These are phyloP conservation scores for Poecilia picta DNA, from an alignment of 2,797 vertebrate species.

Conservation along the genomic window DNA sequence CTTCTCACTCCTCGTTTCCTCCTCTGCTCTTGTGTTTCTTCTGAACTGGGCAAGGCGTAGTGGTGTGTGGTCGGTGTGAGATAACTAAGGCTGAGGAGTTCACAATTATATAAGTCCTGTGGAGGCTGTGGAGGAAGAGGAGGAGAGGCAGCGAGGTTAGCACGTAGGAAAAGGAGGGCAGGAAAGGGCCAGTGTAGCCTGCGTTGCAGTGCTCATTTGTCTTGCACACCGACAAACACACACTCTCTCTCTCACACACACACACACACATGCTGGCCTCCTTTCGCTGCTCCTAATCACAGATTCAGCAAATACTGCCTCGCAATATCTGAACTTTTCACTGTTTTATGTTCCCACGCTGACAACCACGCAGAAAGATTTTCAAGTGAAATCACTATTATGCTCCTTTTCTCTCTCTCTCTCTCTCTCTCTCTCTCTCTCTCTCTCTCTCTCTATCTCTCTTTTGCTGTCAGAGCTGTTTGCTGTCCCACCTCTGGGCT, in stretches of 20 bases:
- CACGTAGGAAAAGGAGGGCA: conserved; percentile 77
- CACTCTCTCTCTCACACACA: conserved; percentile 9
- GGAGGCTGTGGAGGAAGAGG: conserved; percentile 80
- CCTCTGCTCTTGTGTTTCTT: conserved; percentile 67
- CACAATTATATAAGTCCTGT: conserved; percentile 77
- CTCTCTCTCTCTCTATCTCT: not conserved
- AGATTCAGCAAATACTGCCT: conserved; percentile 55
- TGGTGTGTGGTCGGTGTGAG: conserved; percentile 77
- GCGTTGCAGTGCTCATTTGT: conserved; percentile 70
- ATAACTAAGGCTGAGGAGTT: conserved; percentile 81
- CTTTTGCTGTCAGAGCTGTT: conserved; percentile 33
- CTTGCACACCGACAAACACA: conserved; percentile 51
- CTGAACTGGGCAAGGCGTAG: conserved; percentile 67
- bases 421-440: not conserved
- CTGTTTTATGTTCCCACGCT: conserved; percentile 65
- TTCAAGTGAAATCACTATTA: conserved; percentile 59
- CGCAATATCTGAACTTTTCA: conserved; percentile 65
- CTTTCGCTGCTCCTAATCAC: conserved; percentile 55
- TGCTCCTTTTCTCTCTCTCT: conserved; percentile 4
- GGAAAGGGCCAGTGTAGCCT: conserved; percentile 67
- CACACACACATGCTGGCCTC: conserved; percentile 43
- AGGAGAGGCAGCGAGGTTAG: conserved; percentile 76
- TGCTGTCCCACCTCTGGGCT: conserved; percentile 44
- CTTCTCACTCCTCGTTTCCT: conserved; percentile 61
- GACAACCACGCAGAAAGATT: conserved; percentile 61